Evolutionary conservation across 2,888 invertebrate genomes (phyloP).

Genomic region (Pseudanteris insignis): DNA sequence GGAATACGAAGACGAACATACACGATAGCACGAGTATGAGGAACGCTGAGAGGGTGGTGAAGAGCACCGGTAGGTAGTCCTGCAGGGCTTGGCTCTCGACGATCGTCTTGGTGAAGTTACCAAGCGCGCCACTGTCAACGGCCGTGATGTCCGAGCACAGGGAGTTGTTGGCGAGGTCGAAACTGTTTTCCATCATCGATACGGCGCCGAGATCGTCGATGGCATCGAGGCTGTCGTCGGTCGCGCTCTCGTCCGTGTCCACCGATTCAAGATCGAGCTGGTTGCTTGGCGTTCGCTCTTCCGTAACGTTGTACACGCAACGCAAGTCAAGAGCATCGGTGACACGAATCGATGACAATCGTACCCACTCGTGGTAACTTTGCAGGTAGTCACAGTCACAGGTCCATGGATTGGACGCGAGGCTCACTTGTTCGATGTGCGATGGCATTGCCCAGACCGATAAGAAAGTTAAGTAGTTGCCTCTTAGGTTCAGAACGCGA

Average conservation of each 20-base stretch:
- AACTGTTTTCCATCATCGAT: constrained; percentile 27
- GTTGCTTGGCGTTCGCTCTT: constrained; percentile 61
- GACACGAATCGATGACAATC: constrained; percentile 73
- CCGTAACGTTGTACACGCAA: constrained; percentile 75
- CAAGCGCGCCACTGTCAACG: constrained; percentile 76
- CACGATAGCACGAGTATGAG: constrained; percentile 75
- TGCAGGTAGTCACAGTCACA: constrained; percentile 89
- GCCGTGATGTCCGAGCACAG: constrained; percentile 74
- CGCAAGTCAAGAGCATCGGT: constrained; percentile 73
- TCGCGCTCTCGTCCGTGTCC: constrained; percentile 65
- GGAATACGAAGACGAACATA: constrained; percentile 77
- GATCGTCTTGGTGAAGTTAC: constrained; percentile 79
- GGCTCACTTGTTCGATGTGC: constrained; percentile 81
- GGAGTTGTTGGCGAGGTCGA: constrained; percentile 68
- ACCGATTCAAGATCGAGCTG: constrained; percentile 68
- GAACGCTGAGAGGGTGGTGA: constrained; percentile 76
- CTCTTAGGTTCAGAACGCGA: constrained; percentile 84
- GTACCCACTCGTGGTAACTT: constrained; percentile 81
- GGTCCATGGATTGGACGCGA: constrained; percentile 88
- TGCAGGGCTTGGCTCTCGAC: constrained; percentile 77
- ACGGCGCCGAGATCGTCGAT: constrained; percentile 26
- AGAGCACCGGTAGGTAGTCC: constrained; percentile 79
- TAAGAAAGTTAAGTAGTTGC: constrained; percentile 83
- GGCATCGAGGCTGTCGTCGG: constrained; percentile 31
- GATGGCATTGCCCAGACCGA: constrained; percentile 86